Base-by-base conservation (phyloP, 1,140 invertebrate genomes). In the Zaprionus nigranus region DNA sequence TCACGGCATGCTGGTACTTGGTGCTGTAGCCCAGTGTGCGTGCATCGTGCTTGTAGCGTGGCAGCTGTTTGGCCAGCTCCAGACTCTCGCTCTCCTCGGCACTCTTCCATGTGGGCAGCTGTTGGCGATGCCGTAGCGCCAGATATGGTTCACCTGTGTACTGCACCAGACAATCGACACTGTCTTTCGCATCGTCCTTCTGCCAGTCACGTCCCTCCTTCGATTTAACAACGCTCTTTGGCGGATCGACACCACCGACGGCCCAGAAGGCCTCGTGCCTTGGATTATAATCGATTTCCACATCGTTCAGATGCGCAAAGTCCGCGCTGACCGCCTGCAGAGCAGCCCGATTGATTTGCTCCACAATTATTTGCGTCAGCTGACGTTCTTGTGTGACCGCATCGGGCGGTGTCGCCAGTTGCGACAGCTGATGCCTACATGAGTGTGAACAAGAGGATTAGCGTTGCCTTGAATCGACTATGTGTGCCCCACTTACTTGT, bases 191-290 rank as follows among this genome's bases (percentile, higher is more conserved):
- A 51, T 81, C 74, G 2, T 93, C 74, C 91, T 94, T 93, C 5
- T 91, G 75, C 86, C 90, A 93, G 0, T 78, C 68, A 24, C 85
- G 81, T 15, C 93, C 78, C 57, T 92, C 78, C 75, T 93, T 93
- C 43, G 75, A 91, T 62, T 91, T 94, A 6, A 90, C 87, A 3
- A 94, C 79, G 77, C 85, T 83, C 46, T 88, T 69, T n/a, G 94
- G 93, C 1, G 95, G 94, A 77, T 95, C 90, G 75, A 96, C 80
- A 6, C 96, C 96, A 71, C 97, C 96, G 63, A 94, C 94, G 79
- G 94, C 94, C 97, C 97, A 97, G 91, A 96, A 97, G 54, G 96
- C 95, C 94, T 97, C 97, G 78, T 96, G 92, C 40, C 96, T 93
- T 7, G 97, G 96, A 72, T 96, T 94, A 87, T 94, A 93, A 92